These are phyloP conservation scores for Achlya flavicornis DNA, from an alignment of 2,888 invertebrate species.

Conservation along the genomic window DNA sequence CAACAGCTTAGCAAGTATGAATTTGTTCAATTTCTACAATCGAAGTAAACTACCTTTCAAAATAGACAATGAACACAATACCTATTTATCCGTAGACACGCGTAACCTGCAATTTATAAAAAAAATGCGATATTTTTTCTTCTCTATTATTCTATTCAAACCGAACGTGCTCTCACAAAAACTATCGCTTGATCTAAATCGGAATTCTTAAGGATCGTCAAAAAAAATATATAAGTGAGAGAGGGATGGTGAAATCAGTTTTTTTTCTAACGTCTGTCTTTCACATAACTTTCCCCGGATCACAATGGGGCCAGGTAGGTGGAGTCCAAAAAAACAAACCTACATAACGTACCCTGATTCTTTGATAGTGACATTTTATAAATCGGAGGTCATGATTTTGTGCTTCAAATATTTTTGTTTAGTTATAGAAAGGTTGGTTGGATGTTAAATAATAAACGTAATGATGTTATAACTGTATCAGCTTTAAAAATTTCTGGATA, in stretches of 20 bases:
- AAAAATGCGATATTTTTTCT: slow-evolving; percentile 59
- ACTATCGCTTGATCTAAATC: slow-evolving; percentile 69
- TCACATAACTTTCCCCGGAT: slow-evolving; percentile 77
- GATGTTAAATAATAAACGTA: too few relatives aligned
- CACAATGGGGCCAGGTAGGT: slow-evolving; percentile 75
- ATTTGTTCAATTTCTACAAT: slow-evolving; percentile 39
- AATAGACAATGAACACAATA: slow-evolving; percentile 51
- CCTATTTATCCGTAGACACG: slow-evolving; percentile 59
- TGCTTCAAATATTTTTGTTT: slow-evolving; percentile 14
- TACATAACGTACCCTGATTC: slow-evolving; percentile 52
- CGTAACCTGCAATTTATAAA: slow-evolving; percentile 66
- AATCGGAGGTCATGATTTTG: slow-evolving; percentile 60
- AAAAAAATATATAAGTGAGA: slow-evolving; percentile 60
- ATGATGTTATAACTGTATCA: too few relatives aligned
- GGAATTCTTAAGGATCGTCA: slow-evolving; percentile 66
- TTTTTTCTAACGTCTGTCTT: slow-evolving; percentile 68
- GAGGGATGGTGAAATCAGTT: slow-evolving; percentile 60
- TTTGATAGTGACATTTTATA: slow-evolving; percentile 77
- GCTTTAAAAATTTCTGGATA: too few relatives aligned
- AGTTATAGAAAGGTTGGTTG: neutral
- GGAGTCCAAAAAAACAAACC: slow-evolving; percentile 58
- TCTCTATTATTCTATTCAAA: slow-evolving; percentile 42
- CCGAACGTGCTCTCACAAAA: slow-evolving; percentile 66
- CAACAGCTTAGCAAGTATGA: slow-evolving; percentile 35
- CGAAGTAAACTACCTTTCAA: slow-evolving; percentile 40